Percentiles rank a stretch among this genome's conserved stretches.
Conservation (phyloP, 2,797 vertebrate species). For the Chaunax sp. region DNA sequence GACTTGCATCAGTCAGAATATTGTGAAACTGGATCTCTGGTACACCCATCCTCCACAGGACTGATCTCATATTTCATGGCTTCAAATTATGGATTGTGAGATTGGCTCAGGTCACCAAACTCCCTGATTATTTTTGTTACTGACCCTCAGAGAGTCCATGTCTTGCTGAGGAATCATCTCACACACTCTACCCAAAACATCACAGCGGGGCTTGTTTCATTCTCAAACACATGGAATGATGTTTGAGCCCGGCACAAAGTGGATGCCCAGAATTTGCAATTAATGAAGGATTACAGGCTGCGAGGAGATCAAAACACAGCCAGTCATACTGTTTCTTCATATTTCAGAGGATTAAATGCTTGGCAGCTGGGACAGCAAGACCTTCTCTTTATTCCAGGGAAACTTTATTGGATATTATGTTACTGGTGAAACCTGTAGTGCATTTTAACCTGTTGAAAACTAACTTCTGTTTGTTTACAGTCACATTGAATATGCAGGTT, state of each 20-base stretch:
- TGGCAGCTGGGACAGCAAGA: slow-evolving; percentile 37
- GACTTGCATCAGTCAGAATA: slow-evolving; percentile 6
- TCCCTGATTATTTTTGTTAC: slow-evolving; percentile 17
- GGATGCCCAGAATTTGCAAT: slow-evolving; percentile 66
- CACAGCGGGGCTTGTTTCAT: slow-evolving; percentile 3
- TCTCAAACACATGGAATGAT: slow-evolving; percentile 30
- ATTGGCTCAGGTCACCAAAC: slow-evolving; percentile 20
- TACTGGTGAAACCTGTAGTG: too few relatives aligned
- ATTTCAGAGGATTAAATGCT: slow-evolving; percentile 73
- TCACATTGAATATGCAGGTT: neutral
- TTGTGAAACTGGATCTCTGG: too few relatives aligned
- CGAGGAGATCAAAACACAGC: slow-evolving; percentile 65
- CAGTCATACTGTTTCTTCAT: slow-evolving; percentile 66
- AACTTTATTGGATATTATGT: slow-evolving; percentile 20
- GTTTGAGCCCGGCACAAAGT: slow-evolving; percentile 54
- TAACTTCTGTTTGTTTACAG: too few relatives aligned
- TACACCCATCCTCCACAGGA: neutral
- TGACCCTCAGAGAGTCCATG: slow-evolving; percentile 13
- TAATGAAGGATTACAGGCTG: slow-evolving; percentile 72
- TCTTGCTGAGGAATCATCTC: slow-evolving; percentile 30
- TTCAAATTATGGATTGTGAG: slow-evolving; percentile 2
- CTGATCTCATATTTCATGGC: neutral
- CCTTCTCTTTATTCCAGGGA: slow-evolving; percentile 44
- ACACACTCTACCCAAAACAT: slow-evolving; percentile 10
- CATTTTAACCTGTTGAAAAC: neutral